Evolutionary conservation across 2,888 invertebrate genomes (phyloP).

Genomic region (Serrognathus titanus): DNA sequence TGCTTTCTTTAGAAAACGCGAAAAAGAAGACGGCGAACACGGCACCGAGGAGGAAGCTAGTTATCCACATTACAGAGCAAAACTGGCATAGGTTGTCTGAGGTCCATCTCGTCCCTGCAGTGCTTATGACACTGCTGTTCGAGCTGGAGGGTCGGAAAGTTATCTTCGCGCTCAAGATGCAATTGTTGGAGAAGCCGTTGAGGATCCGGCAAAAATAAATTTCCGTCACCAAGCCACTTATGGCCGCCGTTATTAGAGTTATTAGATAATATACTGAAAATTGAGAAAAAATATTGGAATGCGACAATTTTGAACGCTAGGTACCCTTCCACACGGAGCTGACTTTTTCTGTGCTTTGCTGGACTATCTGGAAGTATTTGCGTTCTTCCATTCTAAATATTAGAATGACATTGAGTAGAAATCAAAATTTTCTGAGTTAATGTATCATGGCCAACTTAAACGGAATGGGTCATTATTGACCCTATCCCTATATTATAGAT

Average conservation of each 20-base stretch:
- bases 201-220: constrained; percentile 28
- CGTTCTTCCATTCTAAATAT: background rate
- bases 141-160: constrained; percentile 9
- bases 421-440: background rate
- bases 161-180: constrained; percentile 30
- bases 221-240: constrained; percentile 14
- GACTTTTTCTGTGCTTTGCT: constrained; percentile 30
- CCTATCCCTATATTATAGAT: too few species aligned
- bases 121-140: constrained; percentile 1
- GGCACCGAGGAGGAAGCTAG: constrained; percentile 28
- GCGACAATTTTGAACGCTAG: background rate
- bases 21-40: constrained; percentile 32
- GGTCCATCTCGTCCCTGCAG: constrained; percentile 1
- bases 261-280: constrained; percentile 25
- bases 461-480: too few species aligned
- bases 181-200: constrained; percentile 32
- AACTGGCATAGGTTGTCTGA: constrained; percentile 3
- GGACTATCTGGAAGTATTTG: constrained; percentile 30
- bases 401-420: background rate
- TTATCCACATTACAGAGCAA: constrained; percentile 9
- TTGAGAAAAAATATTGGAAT: too few species aligned
- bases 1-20: constrained; percentile 34
- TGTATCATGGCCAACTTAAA: too few species aligned
- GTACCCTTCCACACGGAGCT: constrained; percentile 36
- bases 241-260: background rate